Base-by-base conservation (phyloP, 2,888 invertebrate species). In the Caenorhabditis wallacei region DNA sequence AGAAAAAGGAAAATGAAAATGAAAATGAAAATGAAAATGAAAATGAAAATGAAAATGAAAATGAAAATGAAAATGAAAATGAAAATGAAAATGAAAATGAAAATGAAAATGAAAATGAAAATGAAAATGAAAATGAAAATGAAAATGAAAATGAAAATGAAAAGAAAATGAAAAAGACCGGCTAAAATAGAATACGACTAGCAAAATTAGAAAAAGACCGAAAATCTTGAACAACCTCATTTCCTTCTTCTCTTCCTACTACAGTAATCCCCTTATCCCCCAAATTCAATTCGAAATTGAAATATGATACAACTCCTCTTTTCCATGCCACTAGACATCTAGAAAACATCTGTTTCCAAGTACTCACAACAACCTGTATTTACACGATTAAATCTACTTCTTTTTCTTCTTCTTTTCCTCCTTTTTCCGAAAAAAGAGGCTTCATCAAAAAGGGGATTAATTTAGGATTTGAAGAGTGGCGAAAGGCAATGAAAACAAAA, bases 381-480 rank as follows among this genome's bases (percentile, higher is more conserved):
- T 59, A 59, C 20, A 10, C 43, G 43, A 10, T 59, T 35, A 37
- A 59, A 59, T 59, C 57, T 59, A 13, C 35, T 43, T 43, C 43
- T 30, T 30, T 8, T 30, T 30, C 30, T 30, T 30, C 30, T 30
- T 30, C 30, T 30, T 30, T n/a, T n/a, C n/a, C n/a, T n/a, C n/a
- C n/a, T n/a, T n/a, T n/a, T n/a, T n/a, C n/a, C n/a, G n/a, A n/a
- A n/a, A n/a, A n/a, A n/a, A n/a, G 10, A 37, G 54, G 20, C 22
- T 22, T 53, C 22, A 22, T 54, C 54, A 30, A 30, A n/a, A n/a
- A 18, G 18, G 35, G 30, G 35, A n/a, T 22, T 26, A 16, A 20
- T 26, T 16, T 13, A 22, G 16, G 56, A 30, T 30, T 56, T 56
- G 16, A 16, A n/a, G 13, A 8, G 30, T 16, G 8, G 16, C n/a